Conservation (phyloP, 2,113 vertebrate genomes). For the Megaleporinus macrocephalus region DNA sequence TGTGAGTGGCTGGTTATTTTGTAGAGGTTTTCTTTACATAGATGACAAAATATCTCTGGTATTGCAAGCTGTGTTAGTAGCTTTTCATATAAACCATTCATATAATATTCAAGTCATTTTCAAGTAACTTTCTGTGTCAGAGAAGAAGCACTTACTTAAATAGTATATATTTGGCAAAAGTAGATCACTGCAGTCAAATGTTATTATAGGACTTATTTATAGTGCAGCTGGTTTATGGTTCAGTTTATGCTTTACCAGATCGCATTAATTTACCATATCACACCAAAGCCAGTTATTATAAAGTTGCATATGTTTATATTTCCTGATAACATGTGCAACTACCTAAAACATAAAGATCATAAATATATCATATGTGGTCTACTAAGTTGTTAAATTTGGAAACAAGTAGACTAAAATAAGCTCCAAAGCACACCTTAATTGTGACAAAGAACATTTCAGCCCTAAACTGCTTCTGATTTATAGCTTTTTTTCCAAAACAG, state of each 20-base stretch:
- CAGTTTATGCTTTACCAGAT: no score
- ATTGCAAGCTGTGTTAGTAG: neutral
- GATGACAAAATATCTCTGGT: constrained; percentile 17
- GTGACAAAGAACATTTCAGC: neutral
- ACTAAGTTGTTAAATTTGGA: neutral
- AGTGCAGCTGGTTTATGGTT: no score
- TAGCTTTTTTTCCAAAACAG: neutral
- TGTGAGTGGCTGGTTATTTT: neutral
- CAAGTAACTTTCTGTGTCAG: neutral
- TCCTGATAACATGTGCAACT: no score
- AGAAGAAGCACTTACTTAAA: neutral
- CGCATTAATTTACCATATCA: no score
- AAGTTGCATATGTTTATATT: no score
- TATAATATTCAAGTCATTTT: constrained; percentile 20
- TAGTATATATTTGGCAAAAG: neutral
- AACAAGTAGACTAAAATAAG: neutral
- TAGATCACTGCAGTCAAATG: no score
- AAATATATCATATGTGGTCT: no score
- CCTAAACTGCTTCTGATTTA: neutral
- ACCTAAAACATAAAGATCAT: no score
- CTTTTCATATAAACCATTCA: neutral
- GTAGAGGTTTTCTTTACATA: neutral
- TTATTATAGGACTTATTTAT: no score
- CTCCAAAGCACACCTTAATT: neutral
- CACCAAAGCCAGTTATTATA: no score